Evolutionary conservation across 2,888 invertebrate species (phyloP).

Genomic region (Ellobium chinense): DNA sequence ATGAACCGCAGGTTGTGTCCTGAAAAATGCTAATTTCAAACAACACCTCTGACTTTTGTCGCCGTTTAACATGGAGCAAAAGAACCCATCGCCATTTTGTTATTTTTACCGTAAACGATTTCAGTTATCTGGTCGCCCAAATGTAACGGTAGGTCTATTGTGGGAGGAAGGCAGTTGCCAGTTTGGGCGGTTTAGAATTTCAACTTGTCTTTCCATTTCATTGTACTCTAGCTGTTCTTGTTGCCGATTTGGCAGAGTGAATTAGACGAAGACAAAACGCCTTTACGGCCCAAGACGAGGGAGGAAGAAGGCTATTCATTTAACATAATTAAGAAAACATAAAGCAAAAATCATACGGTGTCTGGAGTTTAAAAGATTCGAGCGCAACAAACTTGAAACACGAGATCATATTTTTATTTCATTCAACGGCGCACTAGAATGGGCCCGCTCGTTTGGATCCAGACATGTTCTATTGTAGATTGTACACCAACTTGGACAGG

Average conservation of each 20-base stretch:
- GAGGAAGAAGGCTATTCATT: not conserved
- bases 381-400: not conserved
- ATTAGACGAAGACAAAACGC: not conserved
- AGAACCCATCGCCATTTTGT: not conserved
- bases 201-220: not conserved
- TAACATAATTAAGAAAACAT: conserved; percentile 28
- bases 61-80: not conserved
- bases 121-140: not conserved
- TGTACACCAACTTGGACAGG: no score
- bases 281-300: not conserved
- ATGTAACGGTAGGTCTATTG: conserved; percentile 9
- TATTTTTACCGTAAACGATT: not conserved
- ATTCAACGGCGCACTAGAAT: not conserved
- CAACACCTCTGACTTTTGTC: not conserved
- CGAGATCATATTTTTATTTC: not conserved
- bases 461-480: not conserved
- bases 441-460: not conserved
- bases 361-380: conserved; percentile 4
- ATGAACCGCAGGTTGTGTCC: not conserved
- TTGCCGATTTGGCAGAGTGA: not conserved
- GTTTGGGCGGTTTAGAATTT: not conserved
- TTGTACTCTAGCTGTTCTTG: not conserved
- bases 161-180: not conserved
- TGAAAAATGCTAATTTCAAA: not conserved
- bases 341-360: conserved; percentile 15